Conservation (phyloP, 2,888 invertebrate genomes). For the Alcis repandata region DNA sequence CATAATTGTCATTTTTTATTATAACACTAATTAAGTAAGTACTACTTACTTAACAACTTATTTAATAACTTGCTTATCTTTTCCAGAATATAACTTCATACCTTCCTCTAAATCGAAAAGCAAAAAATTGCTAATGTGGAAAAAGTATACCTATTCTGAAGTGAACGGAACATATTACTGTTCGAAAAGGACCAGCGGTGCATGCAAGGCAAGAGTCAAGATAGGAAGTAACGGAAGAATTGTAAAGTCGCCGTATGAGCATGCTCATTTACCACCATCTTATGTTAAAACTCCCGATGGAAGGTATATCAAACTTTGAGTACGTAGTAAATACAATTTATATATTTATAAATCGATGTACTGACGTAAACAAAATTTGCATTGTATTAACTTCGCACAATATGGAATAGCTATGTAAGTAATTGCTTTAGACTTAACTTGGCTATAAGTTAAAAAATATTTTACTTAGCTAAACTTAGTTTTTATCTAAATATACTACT, state of each 20-base stretch:
- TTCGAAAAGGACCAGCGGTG: constrained; percentile 18
- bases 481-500: too few relatives aligned
- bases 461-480: too few relatives aligned
- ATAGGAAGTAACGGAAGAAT: constrained; percentile 24
- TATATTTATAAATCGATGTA: too few relatives aligned
- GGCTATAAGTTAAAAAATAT: too few relatives aligned
- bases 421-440: too few relatives aligned
- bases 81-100: constrained; percentile 5
- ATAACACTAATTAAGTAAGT: too few relatives aligned
- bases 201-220: constrained; percentile 24
- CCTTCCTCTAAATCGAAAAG: constrained; percentile 11
- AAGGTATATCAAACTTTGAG: constrained; percentile 14
- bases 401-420: too few relatives aligned
- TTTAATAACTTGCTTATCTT: neutral
- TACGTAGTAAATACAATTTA: too few relatives aligned
- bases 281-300: constrained; percentile 20
- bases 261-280: constrained; percentile 16
- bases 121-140: constrained; percentile 23
- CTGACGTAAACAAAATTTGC: too few relatives aligned
- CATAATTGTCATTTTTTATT: too few relatives aligned
- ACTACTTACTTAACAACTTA: too few relatives aligned
- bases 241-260: constrained; percentile 3
- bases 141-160: constrained; percentile 21
- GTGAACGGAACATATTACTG: constrained; percentile 30
- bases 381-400: too few relatives aligned